Percentiles rank a stretch among this genome's conserved stretches.
Evolutionary conservation across 1,140 invertebrate genomes (phyloP).

Genomic region (Macrobrachium rosenbergii): DNA sequence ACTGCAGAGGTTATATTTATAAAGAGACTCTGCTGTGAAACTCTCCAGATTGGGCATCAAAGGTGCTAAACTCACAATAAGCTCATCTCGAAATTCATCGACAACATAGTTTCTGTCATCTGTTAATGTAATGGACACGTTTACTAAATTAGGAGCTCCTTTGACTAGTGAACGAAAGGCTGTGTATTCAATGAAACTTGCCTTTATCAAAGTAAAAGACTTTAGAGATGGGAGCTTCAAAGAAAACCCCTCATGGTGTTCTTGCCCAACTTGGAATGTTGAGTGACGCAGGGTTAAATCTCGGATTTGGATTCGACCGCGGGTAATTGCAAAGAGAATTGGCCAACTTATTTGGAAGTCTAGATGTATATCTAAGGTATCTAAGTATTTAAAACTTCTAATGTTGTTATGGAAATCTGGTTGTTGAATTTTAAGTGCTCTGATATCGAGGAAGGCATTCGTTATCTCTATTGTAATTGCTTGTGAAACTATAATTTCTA

Average conservation of each 20-base stretch:
- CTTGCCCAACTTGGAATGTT: conserved; percentile 55
- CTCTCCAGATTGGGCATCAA: conserved; percentile 45
- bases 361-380: conserved; percentile 54
- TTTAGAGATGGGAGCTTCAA: conserved; percentile 32
- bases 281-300: conserved; percentile 58
- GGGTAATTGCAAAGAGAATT: conserved; percentile 46
- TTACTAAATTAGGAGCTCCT: conserved; percentile 47
- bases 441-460: conserved; percentile 36
- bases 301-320: conserved; percentile 34
- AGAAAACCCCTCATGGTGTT: conserved; percentile 32
- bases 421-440: conserved; percentile 45
- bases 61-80: conserved; percentile 34
- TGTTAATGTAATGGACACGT: conserved; percentile 44
- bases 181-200: conserved; percentile 63
- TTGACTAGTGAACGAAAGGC: conserved; percentile 51
- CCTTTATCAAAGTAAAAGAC: conserved; percentile 58
- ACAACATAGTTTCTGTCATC: conserved; percentile 64
- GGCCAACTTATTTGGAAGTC: conserved; percentile 62
- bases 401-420: conserved; percentile 43
- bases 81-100: conserved; percentile 57
- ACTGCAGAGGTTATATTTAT: conserved; percentile 57
- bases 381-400: conserved; percentile 47
- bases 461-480: conserved; percentile 23
- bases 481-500: conserved; percentile 51
- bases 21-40: conserved; percentile 62